phyloP scores from a whole-genome alignment of 2,113 vertebrate genomes.

The Alligator mississippiensis region DNA sequence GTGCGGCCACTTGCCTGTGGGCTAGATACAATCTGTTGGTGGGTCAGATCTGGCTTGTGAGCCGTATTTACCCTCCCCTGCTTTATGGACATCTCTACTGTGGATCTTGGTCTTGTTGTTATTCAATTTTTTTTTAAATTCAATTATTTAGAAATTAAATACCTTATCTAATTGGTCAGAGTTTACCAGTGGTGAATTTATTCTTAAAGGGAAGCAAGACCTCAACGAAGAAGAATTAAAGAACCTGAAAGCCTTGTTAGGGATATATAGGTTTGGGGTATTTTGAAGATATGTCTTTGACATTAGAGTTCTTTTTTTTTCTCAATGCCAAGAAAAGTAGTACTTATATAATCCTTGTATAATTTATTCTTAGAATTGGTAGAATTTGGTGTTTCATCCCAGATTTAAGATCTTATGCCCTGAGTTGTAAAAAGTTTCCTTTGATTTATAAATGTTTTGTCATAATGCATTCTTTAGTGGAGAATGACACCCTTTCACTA shows the following conservation, averaged over 20 bases:
- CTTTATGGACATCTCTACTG: slow-evolving; percentile 29
- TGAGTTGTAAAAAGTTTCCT: slow-evolving; percentile 55
- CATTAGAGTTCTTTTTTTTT: slow-evolving; percentile 41
- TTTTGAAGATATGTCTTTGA: slow-evolving; percentile 40
- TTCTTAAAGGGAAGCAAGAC: slow-evolving; percentile 4
- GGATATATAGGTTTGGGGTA: slow-evolving; percentile 15
- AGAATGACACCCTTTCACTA: slow-evolving; percentile 70
- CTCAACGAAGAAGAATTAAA: too few relatives aligned
- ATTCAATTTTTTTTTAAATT: slow-evolving; percentile 11
- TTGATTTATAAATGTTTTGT: slow-evolving; percentile 73
- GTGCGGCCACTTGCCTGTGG: too few relatives aligned
- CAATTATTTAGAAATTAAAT: slow-evolving; percentile 27
- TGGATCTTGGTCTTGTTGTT: slow-evolving; percentile 17
- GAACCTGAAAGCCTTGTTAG: neutral
- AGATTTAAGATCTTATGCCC: slow-evolving; percentile 65
- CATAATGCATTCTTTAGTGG: slow-evolving; percentile 66
- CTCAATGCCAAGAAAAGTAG: slow-evolving; percentile 60
- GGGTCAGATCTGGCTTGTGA: too few relatives aligned
- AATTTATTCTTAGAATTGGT: slow-evolving; percentile 71
- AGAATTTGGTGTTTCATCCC: slow-evolving; percentile 67
- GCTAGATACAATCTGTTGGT: too few relatives aligned
- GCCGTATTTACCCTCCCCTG: too few relatives aligned
- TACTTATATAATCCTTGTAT: slow-evolving; percentile 57
- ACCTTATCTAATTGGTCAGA: slow-evolving; percentile 15
- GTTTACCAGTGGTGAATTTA: slow-evolving; percentile 46